A percentile compares a stretch with the other conserved stretches of the same genome.
These are phyloP conservation scores for Syrmaticus mikado DNA, from an alignment of 2,113 vertebrate species.

Conservation along the genomic window DNA sequence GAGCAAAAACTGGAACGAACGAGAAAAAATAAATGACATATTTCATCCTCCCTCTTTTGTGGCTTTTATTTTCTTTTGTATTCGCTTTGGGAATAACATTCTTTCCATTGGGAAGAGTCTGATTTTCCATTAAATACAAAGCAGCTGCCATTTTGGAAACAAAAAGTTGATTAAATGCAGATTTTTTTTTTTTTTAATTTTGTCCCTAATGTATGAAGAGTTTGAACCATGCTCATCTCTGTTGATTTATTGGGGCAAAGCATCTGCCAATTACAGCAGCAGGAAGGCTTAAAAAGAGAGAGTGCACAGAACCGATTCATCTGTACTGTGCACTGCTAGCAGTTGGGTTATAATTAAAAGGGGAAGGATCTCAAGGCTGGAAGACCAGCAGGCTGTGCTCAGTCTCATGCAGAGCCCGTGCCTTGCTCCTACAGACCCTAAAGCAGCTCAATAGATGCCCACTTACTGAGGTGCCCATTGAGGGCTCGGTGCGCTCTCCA, in stretches of 20 bases:
- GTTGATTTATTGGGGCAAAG: slow-evolving; percentile 43
- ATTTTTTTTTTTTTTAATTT: not conserved
- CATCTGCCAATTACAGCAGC: not conserved
- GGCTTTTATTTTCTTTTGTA: slow-evolving; percentile 64
- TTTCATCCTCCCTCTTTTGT: slow-evolving; percentile 54
- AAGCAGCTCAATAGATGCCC: not conserved
- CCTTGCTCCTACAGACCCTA: not conserved
- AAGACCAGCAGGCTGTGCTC: fast-evolving
- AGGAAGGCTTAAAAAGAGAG: not conserved
- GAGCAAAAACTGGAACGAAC: not conserved
- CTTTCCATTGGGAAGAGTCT: slow-evolving; percentile 68
- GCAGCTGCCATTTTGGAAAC: slow-evolving; percentile 73
- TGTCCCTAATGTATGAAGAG: not conserved
- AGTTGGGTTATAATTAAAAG: not conserved
- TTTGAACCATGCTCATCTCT: not conserved
- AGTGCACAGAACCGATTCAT: not conserved
- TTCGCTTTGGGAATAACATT: slow-evolving; percentile 68
- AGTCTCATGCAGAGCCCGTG: not conserved
- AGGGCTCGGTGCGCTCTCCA: not conserved
- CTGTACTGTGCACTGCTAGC: not conserved
- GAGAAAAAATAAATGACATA: not conserved
- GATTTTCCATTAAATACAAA: slow-evolving; percentile 75
- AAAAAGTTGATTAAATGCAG: slow-evolving; percentile 65
- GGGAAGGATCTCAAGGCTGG: not conserved
- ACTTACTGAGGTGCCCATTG: fast-evolving